phyloP scores from a whole-genome alignment of 1,140 invertebrate species.

The Aphelenchoides besseyi region DNA sequence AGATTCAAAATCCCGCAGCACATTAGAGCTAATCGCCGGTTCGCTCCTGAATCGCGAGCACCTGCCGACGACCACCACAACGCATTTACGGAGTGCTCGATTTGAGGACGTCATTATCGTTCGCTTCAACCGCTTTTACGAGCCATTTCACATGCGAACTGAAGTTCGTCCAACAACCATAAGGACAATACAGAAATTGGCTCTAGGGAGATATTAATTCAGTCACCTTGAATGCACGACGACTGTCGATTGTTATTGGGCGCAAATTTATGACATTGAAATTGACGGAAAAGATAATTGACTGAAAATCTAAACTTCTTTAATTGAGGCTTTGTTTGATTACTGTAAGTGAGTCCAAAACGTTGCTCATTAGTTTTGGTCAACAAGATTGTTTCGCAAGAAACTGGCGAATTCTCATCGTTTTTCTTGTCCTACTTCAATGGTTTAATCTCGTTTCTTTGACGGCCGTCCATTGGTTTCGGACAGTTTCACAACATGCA shows the following conservation, averaged over 20 bases:
- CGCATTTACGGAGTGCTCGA: background rate
- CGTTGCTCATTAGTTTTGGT: background rate
- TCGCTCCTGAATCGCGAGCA: too few relatives aligned
- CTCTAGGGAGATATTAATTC: background rate
- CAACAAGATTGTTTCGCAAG: background rate
- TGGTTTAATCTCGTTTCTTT: background rate
- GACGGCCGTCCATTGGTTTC: background rate
- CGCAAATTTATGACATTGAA: too few relatives aligned
- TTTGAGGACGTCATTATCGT: conserved; percentile 5
- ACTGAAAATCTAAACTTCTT: too few relatives aligned
- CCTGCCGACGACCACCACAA: background rate
- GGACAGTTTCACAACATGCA: background rate
- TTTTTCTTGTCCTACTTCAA: background rate
- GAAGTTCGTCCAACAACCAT: background rate
- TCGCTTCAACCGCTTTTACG: conserved; percentile 3
- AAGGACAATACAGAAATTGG: background rate
- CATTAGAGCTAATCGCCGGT: background rate
- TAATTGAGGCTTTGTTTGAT: background rate
- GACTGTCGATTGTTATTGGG: too few relatives aligned
- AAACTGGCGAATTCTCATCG: background rate
- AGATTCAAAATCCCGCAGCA: background rate
- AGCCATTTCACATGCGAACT: background rate
- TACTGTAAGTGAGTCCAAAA: background rate
- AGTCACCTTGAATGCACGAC: background rate
- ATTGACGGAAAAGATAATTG: too few relatives aligned